Evolutionary conservation across 2,888 invertebrate species (phyloP).

Genomic region (Xylota sylvarum): DNA sequence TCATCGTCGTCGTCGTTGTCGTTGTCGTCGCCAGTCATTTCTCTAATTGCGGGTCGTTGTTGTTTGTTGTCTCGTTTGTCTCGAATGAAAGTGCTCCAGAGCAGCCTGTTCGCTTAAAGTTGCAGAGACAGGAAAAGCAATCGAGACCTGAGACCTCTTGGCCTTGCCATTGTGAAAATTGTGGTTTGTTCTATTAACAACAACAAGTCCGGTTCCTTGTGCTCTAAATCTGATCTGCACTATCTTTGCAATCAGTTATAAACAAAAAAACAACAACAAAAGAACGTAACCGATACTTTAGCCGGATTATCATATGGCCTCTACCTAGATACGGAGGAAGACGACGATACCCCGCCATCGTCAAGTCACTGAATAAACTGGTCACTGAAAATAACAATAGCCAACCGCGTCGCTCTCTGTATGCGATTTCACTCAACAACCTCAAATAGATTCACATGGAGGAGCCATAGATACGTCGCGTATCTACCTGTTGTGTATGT

Average conservation of each 20-base stretch:
- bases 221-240: conserved; percentile 46
- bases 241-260: conserved; percentile 42
- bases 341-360: conserved; percentile 7
- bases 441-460: conserved; percentile 33
- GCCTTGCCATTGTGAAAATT: conserved; percentile 41
- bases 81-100: conserved; percentile 48
- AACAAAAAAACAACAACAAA: conserved; percentile 11
- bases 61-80: conserved; percentile 35
- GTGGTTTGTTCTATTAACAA: conserved; percentile 32
- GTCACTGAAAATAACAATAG: conserved; percentile 49
- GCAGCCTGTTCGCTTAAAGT: not conserved
- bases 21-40: conserved; percentile 14
- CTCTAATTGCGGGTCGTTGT: conserved; percentile 41
- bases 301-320: conserved; percentile 62
- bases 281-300: conserved; percentile 55
- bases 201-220: conserved; percentile 54
- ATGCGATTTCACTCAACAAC: conserved; percentile 56
- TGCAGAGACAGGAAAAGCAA: not conserved
- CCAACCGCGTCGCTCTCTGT: conserved; percentile 32
- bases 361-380: conserved; percentile 49
- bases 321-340: conserved; percentile 39
- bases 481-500: conserved; percentile 8
- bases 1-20: not conserved
- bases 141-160: conserved; percentile 33
- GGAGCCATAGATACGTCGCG: conserved; percentile 11